Percentiles rank a stretch among this genome's conserved stretches.
phyloP scores from a whole-genome alignment of 2,797 vertebrate genomes.

The Antennarius maculatus region DNA sequence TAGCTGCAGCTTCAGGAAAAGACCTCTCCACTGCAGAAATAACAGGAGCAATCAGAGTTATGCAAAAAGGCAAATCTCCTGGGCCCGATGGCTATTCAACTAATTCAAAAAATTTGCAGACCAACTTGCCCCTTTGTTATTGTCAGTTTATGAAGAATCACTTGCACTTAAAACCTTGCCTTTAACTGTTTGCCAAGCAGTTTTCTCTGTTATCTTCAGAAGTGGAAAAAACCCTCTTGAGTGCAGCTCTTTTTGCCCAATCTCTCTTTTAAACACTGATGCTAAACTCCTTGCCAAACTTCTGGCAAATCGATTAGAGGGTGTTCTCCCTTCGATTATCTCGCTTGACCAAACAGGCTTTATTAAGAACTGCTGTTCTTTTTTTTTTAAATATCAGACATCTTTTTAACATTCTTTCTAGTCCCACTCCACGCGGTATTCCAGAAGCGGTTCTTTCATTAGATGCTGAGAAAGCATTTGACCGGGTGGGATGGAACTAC shows the following conservation, averaged over 20 bases:
- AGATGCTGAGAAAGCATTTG: neutral
- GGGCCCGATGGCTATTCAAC: neutral
- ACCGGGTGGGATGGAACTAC: slow-evolving; percentile 7
- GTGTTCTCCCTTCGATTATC: neutral
- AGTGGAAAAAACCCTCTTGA: neutral
- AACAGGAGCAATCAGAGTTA: neutral
- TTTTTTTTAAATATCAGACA: neutral
- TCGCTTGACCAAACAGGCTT: neutral
- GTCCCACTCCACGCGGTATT: neutral
- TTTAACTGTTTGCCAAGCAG: neutral
- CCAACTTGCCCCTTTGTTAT: neutral
- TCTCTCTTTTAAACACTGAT: slow-evolving; percentile 4
- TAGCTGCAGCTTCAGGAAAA: slow-evolving; percentile 1
- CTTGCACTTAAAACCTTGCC: neutral
- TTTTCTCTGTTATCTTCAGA: neutral
- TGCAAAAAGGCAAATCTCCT: slow-evolving; percentile 5
- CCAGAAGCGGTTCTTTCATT: slow-evolving; percentile 1
- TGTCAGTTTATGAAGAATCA: slow-evolving; percentile 1
- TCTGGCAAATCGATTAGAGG: neutral
- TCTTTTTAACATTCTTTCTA: neutral
- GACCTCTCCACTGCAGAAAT: neutral
- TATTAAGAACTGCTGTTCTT: neutral
- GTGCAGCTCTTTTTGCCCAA: neutral
- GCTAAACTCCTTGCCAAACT: slow-evolving; percentile 7
- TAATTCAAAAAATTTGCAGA: neutral